Evolutionary conservation across 2,888 invertebrate genomes (phyloP), one percentile per base, ranked within the genome.

Genomic region (Lasioglossum malachurum): DNA sequence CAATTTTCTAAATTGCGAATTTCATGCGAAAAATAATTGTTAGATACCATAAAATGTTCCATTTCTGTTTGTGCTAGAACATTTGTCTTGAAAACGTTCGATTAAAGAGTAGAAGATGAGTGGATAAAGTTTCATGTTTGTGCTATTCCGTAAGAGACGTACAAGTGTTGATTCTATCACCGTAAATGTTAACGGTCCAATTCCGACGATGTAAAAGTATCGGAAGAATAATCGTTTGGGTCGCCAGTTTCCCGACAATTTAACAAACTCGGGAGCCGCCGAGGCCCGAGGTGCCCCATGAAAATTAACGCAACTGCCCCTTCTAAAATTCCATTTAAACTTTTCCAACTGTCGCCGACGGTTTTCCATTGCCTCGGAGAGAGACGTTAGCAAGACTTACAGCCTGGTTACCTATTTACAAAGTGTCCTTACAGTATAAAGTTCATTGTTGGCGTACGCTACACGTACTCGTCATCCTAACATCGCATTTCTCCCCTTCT

Each of bases 371-470:
- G n/a, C 49, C 31, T 49, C 49, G 19, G 7, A 10, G 44, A 64
- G 75, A 35, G 75, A 86, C 67, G 60, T 23, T 78, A 74, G 74
- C 82, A 76, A 80, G 74, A 82, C 75, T 82, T 82, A 82, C 86
- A 76, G 73, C 82, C 82, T 76, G 76, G n/a, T 86, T 75, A 77
- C 41, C 77, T 87, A 87, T 87, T 53, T 86, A 87, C 87, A 87
- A 69, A 23, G 53, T 83, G 41, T 86, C 72, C 75, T 87, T 86
- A 86, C 57, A 78, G 38, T 86, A 76, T 79, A 86, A 79, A 86
- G n/a, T 38, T 76, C 67, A 41, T 82, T 74, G 31, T 77, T 67
- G 38, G 75, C 49, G 75, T 64, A 83, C 74, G 41, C 67, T 69
- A 78, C 38, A 71, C 83, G 74, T 73, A 78, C 75, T 78, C 69